A percentile compares a stretch with the other conserved stretches of the same genome.
Evolutionary conservation across 2,888 invertebrate species (phyloP).

Genomic region (Trachelus iudaicus): DNA sequence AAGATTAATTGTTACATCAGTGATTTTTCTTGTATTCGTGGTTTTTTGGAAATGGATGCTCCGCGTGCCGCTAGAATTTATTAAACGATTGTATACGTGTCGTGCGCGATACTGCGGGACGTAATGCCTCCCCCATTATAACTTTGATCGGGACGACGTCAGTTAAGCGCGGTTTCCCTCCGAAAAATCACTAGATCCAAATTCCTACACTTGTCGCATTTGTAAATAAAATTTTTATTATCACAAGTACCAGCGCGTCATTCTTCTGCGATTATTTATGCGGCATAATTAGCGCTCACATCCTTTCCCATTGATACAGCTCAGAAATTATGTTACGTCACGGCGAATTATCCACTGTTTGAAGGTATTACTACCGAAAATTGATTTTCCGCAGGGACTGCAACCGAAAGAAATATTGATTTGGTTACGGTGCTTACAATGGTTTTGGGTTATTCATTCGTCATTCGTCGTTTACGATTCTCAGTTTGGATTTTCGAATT

Average conservation of each 20-base stretch:
- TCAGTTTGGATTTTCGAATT: no score
- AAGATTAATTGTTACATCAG: conserved; percentile 57
- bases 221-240: conserved; percentile 66
- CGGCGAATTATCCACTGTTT: no score
- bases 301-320: no score
- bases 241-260: conserved; percentile 43
- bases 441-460: no score
- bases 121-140: neutral
- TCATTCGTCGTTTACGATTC: no score
- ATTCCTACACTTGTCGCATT: conserved; percentile 65
- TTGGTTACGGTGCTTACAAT: no score
- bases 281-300: no score
- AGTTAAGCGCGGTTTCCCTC: conserved; percentile 45
- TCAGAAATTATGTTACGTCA: no score
- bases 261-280: neutral
- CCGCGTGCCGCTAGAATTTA: neutral
- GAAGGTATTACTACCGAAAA: no score
- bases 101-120: neutral
- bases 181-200: conserved; percentile 56
- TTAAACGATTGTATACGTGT: neutral
- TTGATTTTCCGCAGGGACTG: no score
- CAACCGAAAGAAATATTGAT: no score
- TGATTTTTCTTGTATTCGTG: conserved; percentile 54
- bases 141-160: neutral
- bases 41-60: conserved; percentile 46